phyloP scores from a whole-genome alignment of 2,113 vertebrate genomes.

The Myrmecobius fasciatus region DNA sequence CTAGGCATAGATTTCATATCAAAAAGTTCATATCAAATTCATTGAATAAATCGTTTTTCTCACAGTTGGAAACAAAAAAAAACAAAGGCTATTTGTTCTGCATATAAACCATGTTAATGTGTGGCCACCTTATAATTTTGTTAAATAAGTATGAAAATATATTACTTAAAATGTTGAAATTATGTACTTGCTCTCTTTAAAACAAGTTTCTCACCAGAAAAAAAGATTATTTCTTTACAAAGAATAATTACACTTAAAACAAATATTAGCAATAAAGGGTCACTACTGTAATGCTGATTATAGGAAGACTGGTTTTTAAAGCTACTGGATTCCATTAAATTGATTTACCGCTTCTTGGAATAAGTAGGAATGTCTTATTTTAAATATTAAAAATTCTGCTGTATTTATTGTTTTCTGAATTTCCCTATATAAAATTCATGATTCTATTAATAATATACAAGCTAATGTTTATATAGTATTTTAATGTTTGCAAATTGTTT shows the following conservation, averaged over 20 bases:
- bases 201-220: background rate
- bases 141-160: constrained; percentile 23
- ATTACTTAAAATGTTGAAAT: constrained; percentile 48
- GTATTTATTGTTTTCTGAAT: background rate
- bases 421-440: background rate
- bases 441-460: background rate
- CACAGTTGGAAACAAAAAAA: background rate
- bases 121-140: background rate
- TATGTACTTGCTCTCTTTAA: background rate
- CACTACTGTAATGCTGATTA: background rate
- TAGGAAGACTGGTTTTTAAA: background rate
- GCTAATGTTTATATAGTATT: background rate
- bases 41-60: background rate
- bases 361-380: background rate
- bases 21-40: constrained; percentile 12
- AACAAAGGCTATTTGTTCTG: background rate
- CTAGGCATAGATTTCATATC: background rate
- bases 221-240: background rate
- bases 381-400: background rate
- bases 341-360: background rate
- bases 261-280: background rate
- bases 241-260: constrained; percentile 9
- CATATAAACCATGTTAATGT: background rate
- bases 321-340: background rate
- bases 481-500: background rate